These are phyloP conservation scores for Tautogolabrus adspersus DNA, from an alignment of 2,113 vertebrate species.

Conservation along the genomic window DNA sequence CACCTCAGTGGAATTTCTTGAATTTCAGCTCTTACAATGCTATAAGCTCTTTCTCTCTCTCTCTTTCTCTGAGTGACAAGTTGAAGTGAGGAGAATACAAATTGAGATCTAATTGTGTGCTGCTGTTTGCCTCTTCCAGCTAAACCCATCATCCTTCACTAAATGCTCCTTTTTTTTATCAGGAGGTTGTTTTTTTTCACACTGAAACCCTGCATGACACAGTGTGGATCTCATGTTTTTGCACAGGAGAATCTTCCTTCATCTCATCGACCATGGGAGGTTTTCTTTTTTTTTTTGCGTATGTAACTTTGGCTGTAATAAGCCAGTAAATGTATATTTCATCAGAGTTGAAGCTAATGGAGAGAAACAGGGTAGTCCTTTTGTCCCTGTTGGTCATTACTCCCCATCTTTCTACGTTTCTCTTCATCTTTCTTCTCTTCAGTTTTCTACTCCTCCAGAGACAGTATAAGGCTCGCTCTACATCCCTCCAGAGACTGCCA, in stretches of 20 bases:
- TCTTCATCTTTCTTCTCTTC: conserved; percentile 18
- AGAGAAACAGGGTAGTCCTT: conserved; percentile 26
- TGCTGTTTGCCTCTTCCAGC: conserved; percentile 1
- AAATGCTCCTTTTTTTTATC: neutral
- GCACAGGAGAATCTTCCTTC: neutral
- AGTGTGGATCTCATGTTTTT: conserved; percentile 8
- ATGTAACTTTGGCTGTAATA: conserved; percentile 49
- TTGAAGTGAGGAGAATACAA: conserved; percentile 40
- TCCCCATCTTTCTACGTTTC: conserved; percentile 6
- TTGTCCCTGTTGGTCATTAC: conserved; percentile 41
- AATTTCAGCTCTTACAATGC: neutral
- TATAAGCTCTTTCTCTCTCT: neutral
- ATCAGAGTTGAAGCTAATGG: conserved; percentile 39
- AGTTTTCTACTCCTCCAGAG: conserved; percentile 41
- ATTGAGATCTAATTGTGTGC: conserved; percentile 22
- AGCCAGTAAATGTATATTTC: conserved; percentile 44
- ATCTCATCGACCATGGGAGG: neutral
- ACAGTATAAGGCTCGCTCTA: conserved; percentile 9
- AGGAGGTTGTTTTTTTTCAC: neutral
- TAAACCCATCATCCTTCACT: neutral
- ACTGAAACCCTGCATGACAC: neutral
- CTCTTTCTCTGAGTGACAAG: neutral
- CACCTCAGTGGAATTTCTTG: neutral
- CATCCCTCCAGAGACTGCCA: conserved; percentile 17
- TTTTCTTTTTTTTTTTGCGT: conserved; percentile 16